These are phyloP conservation scores for Toxostoma redivivum DNA, from an alignment of 2,113 vertebrate species.

Conservation along the genomic window DNA sequence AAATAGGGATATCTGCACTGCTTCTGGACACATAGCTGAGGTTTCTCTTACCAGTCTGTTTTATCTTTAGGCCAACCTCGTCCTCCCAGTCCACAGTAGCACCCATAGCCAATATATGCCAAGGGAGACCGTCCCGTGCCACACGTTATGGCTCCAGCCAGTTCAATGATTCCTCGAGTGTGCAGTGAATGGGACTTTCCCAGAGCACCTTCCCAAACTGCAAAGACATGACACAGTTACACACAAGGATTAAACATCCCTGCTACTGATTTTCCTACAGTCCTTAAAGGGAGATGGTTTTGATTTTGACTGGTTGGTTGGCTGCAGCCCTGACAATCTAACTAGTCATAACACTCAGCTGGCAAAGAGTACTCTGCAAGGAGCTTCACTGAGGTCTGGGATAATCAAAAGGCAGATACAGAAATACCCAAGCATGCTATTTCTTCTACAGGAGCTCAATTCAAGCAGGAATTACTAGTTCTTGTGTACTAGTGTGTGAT, in stretches of 20 bases:
- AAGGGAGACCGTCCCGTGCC: conserved; percentile 78
- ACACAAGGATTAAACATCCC: neutral
- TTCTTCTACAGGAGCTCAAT: neutral
- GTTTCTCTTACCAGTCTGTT: conserved; percentile 81
- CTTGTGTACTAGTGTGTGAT: neutral
- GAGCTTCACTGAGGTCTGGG: neutral
- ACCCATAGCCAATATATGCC: conserved; percentile 82
- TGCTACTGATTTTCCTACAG: neutral
- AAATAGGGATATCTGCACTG: neutral
- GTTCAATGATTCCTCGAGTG: conserved; percentile 80
- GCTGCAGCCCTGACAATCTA: neutral
- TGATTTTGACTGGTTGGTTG: neutral
- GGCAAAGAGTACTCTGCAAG: neutral
- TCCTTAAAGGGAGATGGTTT: neutral
- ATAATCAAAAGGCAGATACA: neutral
- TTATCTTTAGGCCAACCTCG: conserved; percentile 81
- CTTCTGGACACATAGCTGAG: neutral
- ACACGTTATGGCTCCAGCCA: conserved; percentile 81
- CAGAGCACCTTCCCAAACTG: conserved; percentile 66
- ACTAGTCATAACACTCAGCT: neutral
- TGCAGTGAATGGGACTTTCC: conserved; percentile 62
- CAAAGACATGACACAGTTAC: neutral
- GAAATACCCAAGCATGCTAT: neutral
- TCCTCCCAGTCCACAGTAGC: conserved; percentile 88
- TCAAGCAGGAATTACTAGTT: neutral